Evolutionary conservation across 2,888 invertebrate species (phyloP).

Genomic region (Heliconius ismenius): DNA sequence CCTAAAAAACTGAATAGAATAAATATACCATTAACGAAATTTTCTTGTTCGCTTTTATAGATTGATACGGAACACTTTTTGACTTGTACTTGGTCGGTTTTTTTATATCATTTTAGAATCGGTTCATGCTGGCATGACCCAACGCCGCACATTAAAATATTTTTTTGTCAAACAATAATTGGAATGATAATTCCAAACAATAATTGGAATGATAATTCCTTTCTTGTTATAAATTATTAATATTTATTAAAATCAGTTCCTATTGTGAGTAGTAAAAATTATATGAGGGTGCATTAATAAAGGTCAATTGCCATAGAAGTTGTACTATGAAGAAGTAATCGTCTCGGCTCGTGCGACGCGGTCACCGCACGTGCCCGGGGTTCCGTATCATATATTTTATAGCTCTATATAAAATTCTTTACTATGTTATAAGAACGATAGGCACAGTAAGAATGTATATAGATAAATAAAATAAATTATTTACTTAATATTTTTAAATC

Average conservation of each 20-base stretch:
- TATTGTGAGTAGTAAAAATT: conserved; percentile 5
- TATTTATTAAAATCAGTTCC: conserved; percentile 2
- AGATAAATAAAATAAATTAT: too few relatives aligned
- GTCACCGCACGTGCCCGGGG: conserved; percentile 17
- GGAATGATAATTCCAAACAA: not conserved
- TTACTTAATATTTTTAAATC: too few relatives aligned
- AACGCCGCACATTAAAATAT: not conserved
- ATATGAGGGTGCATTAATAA: conserved; percentile 19
- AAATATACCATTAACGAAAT: too few relatives aligned
- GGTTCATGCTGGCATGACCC: not conserved
- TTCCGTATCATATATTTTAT: conserved; percentile 21
- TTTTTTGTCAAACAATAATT: not conserved
- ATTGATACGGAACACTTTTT: too few relatives aligned
- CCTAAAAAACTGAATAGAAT: too few relatives aligned
- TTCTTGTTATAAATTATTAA: conserved; percentile 2
- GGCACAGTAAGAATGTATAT: not conserved
- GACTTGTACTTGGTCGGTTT: too few relatives aligned
- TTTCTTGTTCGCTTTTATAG: too few relatives aligned
- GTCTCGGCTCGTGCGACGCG: conserved; percentile 11
- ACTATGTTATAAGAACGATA: not conserved
- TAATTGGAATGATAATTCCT: not conserved
- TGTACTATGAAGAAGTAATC: conserved; percentile 3
- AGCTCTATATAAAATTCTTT: not conserved
- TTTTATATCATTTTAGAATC: too few relatives aligned
- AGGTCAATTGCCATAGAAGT: conserved; percentile 5